These are phyloP conservation scores for Anastatus disparis DNA, from an alignment of 1,140 invertebrate species.

Conservation along the genomic window DNA sequence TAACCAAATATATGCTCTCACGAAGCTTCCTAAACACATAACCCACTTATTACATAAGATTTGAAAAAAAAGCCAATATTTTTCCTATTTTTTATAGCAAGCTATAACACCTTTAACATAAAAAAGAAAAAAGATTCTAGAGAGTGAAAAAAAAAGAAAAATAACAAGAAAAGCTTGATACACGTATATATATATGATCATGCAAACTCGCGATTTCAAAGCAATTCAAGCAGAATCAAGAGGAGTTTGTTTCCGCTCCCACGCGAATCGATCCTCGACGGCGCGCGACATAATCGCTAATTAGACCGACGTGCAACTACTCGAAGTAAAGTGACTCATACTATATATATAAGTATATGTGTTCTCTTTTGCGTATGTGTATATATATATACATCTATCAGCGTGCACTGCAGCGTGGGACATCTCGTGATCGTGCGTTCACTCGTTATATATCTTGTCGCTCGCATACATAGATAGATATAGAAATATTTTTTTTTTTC, in stretches of 20 bases:
- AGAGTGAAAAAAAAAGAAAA: slow-evolving; percentile 7
- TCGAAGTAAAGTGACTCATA: too few species aligned
- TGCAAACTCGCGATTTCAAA: slow-evolving; percentile 2
- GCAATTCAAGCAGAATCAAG: slow-evolving; percentile 4
- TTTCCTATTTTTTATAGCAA: neutral
- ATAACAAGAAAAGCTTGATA: too few species aligned
- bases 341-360: too few species aligned
- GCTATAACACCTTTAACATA: too few species aligned
- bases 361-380: too few species aligned
- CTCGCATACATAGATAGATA: too few species aligned
- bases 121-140: too few species aligned
- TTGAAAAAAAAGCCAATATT: slow-evolving; percentile 1
- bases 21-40: too few species aligned
- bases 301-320: slow-evolving; percentile 45
- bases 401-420: slow-evolving; percentile 36
- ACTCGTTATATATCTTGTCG: too few species aligned
- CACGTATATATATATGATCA: too few species aligned
- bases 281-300: slow-evolving; percentile 38
- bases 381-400: too few species aligned
- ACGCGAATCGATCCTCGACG: slow-evolving; percentile 35
- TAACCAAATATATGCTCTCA: neutral
- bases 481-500: too few species aligned
- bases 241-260: slow-evolving; percentile 18
- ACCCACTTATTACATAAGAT: neutral
- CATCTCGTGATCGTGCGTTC: slow-evolving; percentile 31